Base-by-base conservation (phyloP, 64 coral and sea anemone genomes). In the Actinia equina region DNA sequence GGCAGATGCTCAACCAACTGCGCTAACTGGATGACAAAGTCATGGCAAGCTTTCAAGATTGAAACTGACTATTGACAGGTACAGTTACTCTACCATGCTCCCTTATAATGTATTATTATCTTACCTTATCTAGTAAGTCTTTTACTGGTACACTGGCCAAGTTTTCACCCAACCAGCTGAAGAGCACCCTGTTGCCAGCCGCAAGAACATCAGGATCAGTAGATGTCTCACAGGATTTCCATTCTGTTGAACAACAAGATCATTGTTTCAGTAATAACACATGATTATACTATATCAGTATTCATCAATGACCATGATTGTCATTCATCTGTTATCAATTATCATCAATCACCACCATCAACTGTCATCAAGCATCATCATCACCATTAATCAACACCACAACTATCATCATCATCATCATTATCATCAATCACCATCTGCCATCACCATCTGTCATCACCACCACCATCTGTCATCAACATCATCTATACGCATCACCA, bases 101-200 rank as follows among this genome's bases (percentile, higher is more conserved):
- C 30, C 30, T 1, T 0, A 37, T 37, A 49, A 49, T 49, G 46
- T 8, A 42, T 37, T 74, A 27, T 30, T 11, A 3, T 41, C 10
- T 42, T 55, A 94, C 93, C 77, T 65, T 88, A 14, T 85, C 86
- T 41, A 91, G 20, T 19, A 77, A 22, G 15, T 54, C 2, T 17
- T 77, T 62, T 57, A 54, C 67, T 37, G 85, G 41, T 64, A 95
- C 27, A 43, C 85, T 77, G 7, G 88, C 67, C 61, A 95, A 43
- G 42, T 95, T 89, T 10, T 92, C 94, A 80, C 84, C 94, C 44
- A 95, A 86, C 87, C 90, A 95, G 83, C 78, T 19, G 8, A 87
- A 37, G 5, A 95, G 80, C 44, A 77, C 43, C 17, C 53, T 89
- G 44, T 92, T 92, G 17, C 86, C 90, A 54, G 71, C 12, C 23